These are phyloP conservation scores for Tyrophagus putrescentiae DNA, from an alignment of 1,140 invertebrate species.

Conservation along the genomic window DNA sequence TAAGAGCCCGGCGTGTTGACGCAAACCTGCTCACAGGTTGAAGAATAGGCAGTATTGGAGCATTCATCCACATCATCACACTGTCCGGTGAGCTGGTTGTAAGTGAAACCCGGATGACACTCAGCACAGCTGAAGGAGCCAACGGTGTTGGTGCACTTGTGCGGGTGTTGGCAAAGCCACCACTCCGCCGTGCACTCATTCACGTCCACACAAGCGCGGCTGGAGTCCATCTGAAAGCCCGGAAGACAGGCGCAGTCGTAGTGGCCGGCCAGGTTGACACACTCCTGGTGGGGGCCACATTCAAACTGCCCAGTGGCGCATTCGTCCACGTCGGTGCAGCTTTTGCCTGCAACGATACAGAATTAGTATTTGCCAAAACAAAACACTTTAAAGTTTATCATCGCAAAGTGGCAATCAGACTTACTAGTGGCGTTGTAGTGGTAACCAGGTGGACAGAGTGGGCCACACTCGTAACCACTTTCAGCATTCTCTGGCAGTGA, in stretches of 20 bases:
- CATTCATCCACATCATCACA: constrained; percentile 45
- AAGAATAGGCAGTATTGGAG: constrained; percentile 33
- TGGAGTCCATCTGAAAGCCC: constrained; percentile 40
- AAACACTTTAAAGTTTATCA: constrained; percentile 12
- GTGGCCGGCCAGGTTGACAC: constrained; percentile 68
- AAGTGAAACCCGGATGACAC: constrained; percentile 55
- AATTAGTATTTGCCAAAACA: too few relatives aligned
- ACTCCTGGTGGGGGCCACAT: constrained; percentile 55
- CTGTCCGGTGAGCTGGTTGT: constrained; percentile 34
- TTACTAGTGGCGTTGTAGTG: constrained; percentile 38
- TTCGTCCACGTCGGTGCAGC: constrained; percentile 58
- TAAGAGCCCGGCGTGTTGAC: constrained; percentile 67
- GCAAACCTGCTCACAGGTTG: constrained; percentile 64
- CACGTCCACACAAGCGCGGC: constrained; percentile 44
- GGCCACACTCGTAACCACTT: constrained; percentile 56
- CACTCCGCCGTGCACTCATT: constrained; percentile 44
- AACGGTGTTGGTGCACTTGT: constrained; percentile 40
- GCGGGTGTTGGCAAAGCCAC: background rate
- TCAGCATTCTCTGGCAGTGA: constrained; percentile 40
- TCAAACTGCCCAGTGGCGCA: constrained; percentile 57
- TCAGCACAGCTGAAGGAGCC: constrained; percentile 54
- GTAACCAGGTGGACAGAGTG: constrained; percentile 54
- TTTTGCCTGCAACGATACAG: constrained; percentile 29
- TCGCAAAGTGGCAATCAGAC: constrained; percentile 9
- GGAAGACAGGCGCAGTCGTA: constrained; percentile 68